These are phyloP conservation scores for Hybognathus amarus DNA, from an alignment of 2,797 vertebrate genomes.

Conservation along the genomic window DNA sequence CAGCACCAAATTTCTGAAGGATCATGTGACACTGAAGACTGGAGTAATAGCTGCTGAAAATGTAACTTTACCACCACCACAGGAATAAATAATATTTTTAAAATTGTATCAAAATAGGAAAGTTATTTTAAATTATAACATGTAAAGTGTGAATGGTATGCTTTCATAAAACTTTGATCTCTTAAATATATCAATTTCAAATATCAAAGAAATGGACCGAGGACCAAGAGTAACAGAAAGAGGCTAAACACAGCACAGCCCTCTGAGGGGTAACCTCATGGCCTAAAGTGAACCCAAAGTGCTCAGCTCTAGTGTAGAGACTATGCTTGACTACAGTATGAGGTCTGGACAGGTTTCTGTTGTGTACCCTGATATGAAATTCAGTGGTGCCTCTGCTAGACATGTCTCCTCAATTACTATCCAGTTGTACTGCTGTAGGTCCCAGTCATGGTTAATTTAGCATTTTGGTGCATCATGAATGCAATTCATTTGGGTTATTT, in stretches of 20 bases:
- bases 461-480: neutral
- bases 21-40: too few relatives aligned
- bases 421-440: neutral
- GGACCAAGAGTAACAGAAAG: neutral
- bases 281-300: constrained; percentile 24
- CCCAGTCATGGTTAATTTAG: neutral
- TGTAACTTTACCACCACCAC: too few relatives aligned
- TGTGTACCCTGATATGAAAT: constrained; percentile 2
- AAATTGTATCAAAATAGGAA: too few relatives aligned
- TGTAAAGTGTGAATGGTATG: neutral
- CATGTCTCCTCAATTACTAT: neutral
- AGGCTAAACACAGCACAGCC: constrained; percentile 52
- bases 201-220: too few relatives aligned
- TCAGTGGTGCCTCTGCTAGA: neutral
- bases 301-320: neutral
- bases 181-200: neutral
- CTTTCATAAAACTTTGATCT: neutral
- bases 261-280: constrained; percentile 9
- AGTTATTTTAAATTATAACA: too few relatives aligned
- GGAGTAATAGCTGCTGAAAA: too few relatives aligned
- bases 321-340: neutral
- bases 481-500: neutral
- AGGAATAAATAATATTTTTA: too few relatives aligned
- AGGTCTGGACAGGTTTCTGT: constrained; percentile 5
- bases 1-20: too few relatives aligned